Conservation (phyloP, 2,113 vertebrate species). For the Oncorhynchus mykiss region DNA sequence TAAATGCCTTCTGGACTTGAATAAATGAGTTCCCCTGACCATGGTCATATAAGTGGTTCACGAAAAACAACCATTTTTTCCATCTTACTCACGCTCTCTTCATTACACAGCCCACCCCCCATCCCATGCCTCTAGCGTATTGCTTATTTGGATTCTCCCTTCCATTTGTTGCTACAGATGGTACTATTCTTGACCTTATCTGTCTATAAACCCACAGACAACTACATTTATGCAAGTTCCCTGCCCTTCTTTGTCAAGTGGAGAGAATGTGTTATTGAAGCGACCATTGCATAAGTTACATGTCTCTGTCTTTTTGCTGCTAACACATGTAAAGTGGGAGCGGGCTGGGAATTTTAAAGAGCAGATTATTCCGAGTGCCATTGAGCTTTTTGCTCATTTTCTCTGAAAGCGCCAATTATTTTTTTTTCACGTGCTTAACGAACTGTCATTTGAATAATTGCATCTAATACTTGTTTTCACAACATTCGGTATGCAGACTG, state of each 20-base stretch:
- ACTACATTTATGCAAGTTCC: conserved; percentile 31
- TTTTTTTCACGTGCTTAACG: conserved; percentile 36
- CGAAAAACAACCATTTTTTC: conserved; percentile 41
- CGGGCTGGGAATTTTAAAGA: conserved; percentile 60
- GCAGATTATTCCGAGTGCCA: conserved; percentile 46
- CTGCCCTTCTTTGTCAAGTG: conserved; percentile 44
- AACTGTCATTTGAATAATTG: conserved; percentile 45
- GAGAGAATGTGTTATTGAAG: conserved; percentile 55
- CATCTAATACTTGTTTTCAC: conserved; percentile 21
- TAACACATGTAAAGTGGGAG: conserved; percentile 44
- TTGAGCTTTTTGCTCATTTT: conserved; percentile 38
- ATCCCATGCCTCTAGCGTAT: conserved; percentile 18
- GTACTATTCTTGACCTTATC: conserved; percentile 38
- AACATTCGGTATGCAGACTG: conserved; percentile 8
- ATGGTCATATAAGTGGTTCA: conserved; percentile 33
- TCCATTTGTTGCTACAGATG: conserved; percentile 41
- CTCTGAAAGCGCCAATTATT: conserved; percentile 22
- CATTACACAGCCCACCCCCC: background rate
- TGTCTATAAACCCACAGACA: conserved; percentile 52
- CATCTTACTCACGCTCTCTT: conserved; percentile 35
- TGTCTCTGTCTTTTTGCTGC: conserved; percentile 18
- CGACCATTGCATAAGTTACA: conserved; percentile 53
- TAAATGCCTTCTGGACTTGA: conserved; percentile 47
- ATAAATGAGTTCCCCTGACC: conserved; percentile 46
- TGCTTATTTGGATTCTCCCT: conserved; percentile 27